A percentile compares a stretch with the other conserved stretches of the same genome.
Evolutionary conservation across 2,888 invertebrate genomes (phyloP).

Genomic region (Leuctra nigra): DNA sequence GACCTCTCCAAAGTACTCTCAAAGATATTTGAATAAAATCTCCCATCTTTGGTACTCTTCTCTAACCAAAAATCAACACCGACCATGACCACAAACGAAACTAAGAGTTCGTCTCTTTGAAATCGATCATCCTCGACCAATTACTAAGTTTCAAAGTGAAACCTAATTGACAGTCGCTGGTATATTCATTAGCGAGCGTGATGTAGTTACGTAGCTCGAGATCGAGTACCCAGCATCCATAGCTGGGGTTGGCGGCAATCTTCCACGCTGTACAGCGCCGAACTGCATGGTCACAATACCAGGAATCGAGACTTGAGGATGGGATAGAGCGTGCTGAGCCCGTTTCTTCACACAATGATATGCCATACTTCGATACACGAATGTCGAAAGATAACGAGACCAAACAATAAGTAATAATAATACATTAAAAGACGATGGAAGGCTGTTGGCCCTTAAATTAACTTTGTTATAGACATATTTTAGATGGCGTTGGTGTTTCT

Average conservation of each 20-base stretch:
- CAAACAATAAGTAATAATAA: conserved; percentile 9
- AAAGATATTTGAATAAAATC: no score
- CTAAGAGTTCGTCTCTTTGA: no score
- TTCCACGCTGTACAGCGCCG: not conserved
- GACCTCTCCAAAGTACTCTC: no score
- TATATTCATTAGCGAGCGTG: no score
- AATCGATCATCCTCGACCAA: no score
- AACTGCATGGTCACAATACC: conserved; percentile 2
- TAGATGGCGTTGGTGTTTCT: no score
- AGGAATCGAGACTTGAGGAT: not conserved
- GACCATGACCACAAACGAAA: no score
- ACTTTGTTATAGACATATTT: not conserved
- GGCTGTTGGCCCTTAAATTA: conserved; percentile 7
- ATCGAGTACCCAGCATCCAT: not conserved
- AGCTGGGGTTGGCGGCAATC: not conserved
- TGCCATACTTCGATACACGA: conserved; percentile 7
- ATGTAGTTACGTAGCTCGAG: no score
- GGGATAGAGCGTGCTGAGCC: conserved; percentile 7
- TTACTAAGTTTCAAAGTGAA: no score
- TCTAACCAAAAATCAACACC: no score
- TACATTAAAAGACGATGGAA: not conserved
- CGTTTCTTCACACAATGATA: conserved; percentile 11
- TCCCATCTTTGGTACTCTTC: no score
- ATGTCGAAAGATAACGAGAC: conserved; percentile 5
- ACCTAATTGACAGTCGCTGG: no score